phyloP scores from a whole-genome alignment of 2,113 vertebrate genomes.

The Hippoglossus stenolepis region DNA sequence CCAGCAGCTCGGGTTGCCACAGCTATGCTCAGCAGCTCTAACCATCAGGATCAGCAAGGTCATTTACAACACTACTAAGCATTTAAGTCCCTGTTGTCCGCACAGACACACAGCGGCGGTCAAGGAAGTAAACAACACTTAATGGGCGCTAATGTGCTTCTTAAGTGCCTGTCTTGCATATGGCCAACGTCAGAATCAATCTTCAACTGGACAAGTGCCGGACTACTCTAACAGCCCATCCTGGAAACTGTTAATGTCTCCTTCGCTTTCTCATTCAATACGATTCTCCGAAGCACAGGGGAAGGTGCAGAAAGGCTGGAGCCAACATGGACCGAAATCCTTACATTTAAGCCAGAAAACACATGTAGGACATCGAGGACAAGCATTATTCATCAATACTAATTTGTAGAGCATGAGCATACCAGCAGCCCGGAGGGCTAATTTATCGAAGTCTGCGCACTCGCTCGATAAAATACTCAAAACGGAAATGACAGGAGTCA shows the following conservation, averaged over 20 bases:
- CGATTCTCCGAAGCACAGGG: not conserved
- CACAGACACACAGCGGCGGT: constrained; percentile 43
- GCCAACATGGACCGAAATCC: constrained; percentile 1
- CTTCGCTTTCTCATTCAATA: not conserved
- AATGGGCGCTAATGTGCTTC: constrained; percentile 79
- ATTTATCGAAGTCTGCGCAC: constrained; percentile 39
- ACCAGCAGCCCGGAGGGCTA: constrained; percentile 38
- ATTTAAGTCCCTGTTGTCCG: constrained; percentile 65
- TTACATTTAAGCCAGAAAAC: constrained; percentile 32
- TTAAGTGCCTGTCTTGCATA: constrained; percentile 75
- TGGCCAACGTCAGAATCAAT: constrained; percentile 72
- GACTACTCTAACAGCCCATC: constrained; percentile 47
- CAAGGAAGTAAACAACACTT: constrained; percentile 75
- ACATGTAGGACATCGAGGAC: constrained; percentile 46
- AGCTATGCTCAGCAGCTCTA: constrained; percentile 65
- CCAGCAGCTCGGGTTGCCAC: constrained; percentile 33
- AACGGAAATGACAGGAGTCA: constrained; percentile 4
- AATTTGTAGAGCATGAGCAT: constrained; percentile 46
- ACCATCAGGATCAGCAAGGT: constrained; percentile 65
- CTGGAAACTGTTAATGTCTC: constrained; percentile 37
- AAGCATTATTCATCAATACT: constrained; percentile 54
- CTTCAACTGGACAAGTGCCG: constrained; percentile 57
- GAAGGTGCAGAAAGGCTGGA: not conserved
- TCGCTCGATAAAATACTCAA: constrained; percentile 36
- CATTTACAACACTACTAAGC: constrained; percentile 69